Base-by-base conservation (phyloP, 1,140 invertebrate species). In the Eufriesea mexicana region DNA sequence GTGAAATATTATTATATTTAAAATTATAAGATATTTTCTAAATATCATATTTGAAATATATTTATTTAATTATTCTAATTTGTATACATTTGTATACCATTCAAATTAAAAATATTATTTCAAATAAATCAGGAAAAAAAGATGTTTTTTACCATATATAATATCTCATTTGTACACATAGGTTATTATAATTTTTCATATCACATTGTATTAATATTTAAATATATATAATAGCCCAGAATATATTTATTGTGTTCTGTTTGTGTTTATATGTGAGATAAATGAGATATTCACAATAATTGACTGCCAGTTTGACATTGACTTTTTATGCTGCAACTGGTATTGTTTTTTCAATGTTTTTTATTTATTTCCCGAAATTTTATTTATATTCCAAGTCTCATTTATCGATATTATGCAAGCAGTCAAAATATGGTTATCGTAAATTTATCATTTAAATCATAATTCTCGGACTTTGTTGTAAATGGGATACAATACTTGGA, bases 291-390 rank as follows among this genome's bases (percentile, higher is more conserved):
- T 75, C 54, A 28, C 57, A 45, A 62, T 62, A 67, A 87, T 84
- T 67, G 59, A 76, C 54, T 59, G 62, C 42, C 71, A 73, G 14
- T 77, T 84, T 84, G 85, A 87, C 85, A 87, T 87, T 87, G 85
- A 87, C 71, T 84, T 85, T 59, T 42, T 49, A 49, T 84, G 23
- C 0, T 71, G 49, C 45, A 64, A 87, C 59, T 76, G 51, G 28
- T n/a, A 28, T 12, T 76, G 55, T 73, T 80, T 77, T 54, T 49
- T 67, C 64, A 64, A 55, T 71, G 61, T 59, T 84, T 80, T 76
- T 45, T 79, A 81, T 42, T 79, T 79, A 79, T 42, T 55, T 61
- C 7, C 55, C 4, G 0, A 66, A 16, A 82, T 57, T 76, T 67
- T 49, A 66, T 10, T 76, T 16, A 8, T 8, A 25, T 42, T 25